Evolutionary conservation across 1,140 invertebrate species (phyloP).

Genomic region (Orius laevigatus): DNA sequence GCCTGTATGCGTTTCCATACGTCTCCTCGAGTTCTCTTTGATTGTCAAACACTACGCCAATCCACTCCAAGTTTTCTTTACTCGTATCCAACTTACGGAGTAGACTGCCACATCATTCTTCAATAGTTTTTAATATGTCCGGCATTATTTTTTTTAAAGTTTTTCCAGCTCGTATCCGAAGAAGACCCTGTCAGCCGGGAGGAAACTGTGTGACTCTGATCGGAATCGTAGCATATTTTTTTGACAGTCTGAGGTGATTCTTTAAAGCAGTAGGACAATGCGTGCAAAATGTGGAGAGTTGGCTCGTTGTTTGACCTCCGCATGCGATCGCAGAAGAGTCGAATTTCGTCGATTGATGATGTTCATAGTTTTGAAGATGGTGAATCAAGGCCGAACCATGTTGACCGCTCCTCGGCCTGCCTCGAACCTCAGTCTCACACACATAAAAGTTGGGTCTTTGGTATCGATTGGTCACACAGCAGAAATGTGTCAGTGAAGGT

Average conservation of each 20-base stretch:
- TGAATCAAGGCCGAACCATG: slow-evolving; percentile 22
- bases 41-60: slow-evolving; percentile 14
- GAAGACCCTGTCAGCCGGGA: slow-evolving; percentile 23
- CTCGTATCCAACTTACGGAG: slow-evolving; percentile 8
- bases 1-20: background rate
- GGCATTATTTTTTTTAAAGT: too few species aligned
- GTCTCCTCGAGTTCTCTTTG: background rate
- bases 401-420: slow-evolving; percentile 23
- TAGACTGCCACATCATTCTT: slow-evolving; percentile 15
- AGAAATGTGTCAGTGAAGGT: slow-evolving; percentile 25
- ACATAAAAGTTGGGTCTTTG: slow-evolving; percentile 14
- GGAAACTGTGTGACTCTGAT: slow-evolving; percentile 23
- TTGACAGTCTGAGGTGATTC: background rate
- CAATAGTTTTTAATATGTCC: background rate
- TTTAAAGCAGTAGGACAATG: slow-evolving; percentile 4
- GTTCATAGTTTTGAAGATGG: slow-evolving; percentile 1
- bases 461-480: slow-evolving; percentile 16
- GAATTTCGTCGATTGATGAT: background rate
- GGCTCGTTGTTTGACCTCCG: slow-evolving; percentile 5
- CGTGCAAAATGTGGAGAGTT: slow-evolving; percentile 10
- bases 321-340: slow-evolving; percentile 5
- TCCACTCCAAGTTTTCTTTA: slow-evolving; percentile 10
- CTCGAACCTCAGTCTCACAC: slow-evolving; percentile 23
- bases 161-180: slow-evolving; percentile 22
- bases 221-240: slow-evolving; percentile 17